Percentiles rank a stretch among this genome's conserved stretches.
Conservation (phyloP, 1,140 invertebrate species). For the Cydia fagiglandana region DNA sequence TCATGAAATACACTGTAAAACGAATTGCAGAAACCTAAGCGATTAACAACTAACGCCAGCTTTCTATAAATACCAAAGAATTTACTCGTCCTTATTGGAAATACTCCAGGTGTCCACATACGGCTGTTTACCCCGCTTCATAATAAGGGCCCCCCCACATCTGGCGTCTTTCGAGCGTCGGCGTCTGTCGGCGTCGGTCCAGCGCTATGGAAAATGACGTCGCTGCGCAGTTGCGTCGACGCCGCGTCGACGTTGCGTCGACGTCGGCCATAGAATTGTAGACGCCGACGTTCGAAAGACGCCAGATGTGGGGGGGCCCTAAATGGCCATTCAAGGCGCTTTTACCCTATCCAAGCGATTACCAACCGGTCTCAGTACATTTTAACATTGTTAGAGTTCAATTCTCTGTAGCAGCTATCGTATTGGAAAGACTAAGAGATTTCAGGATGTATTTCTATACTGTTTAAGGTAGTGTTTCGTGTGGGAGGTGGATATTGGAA, state of each 20-base stretch:
- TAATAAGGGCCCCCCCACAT: too few species aligned
- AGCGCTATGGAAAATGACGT: too few species aligned
- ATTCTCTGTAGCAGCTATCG: not conserved
- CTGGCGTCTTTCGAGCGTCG: too few species aligned
- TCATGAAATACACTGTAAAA: not conserved
- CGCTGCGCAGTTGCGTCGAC: too few species aligned
- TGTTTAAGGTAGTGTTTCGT: not conserved
- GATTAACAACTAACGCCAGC: not conserved
- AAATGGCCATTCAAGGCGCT: constrained; percentile 4
- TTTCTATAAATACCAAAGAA: constrained; percentile 24
- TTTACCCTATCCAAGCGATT: not conserved
- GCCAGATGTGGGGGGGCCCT: too few species aligned
- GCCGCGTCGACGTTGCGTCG: too few species aligned
- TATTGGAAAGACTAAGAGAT: not conserved
- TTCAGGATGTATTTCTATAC: not conserved
- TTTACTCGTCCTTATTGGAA: constrained; percentile 18
- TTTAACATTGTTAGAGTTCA: not conserved
- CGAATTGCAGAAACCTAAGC: not conserved
- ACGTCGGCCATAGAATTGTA: too few species aligned
- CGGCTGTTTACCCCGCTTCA: constrained; percentile 10
- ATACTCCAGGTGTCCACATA: constrained; percentile 22
- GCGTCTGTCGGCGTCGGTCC: too few species aligned
- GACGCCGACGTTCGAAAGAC: too few species aligned
- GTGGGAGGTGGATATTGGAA: not conserved
- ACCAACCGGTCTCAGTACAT: not conserved